Evolutionary conservation across 2,113 vertebrate species (phyloP).

Genomic region (Neopipo cinnamomea): DNA sequence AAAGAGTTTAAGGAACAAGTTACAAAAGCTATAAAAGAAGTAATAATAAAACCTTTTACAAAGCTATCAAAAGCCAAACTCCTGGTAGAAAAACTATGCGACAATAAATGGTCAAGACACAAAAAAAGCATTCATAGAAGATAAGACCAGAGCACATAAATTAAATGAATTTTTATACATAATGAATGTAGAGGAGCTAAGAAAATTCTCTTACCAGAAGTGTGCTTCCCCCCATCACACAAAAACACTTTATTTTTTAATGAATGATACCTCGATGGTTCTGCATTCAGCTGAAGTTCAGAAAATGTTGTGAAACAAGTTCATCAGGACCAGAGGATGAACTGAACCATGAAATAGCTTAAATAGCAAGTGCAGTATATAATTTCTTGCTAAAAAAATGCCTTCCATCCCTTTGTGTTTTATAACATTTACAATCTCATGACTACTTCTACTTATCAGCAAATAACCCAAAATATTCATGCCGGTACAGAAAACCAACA

Average conservation of each 20-base stretch:
- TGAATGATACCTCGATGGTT: background rate
- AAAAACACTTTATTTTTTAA: background rate
- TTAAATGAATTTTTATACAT: background rate
- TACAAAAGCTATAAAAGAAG: background rate
- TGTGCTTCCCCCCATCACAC: accelerated
- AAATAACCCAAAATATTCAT: background rate
- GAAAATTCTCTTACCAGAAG: background rate
- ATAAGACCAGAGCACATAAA: background rate
- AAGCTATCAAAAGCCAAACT: background rate
- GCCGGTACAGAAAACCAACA: background rate
- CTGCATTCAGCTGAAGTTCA: background rate
- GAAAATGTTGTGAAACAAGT: background rate
- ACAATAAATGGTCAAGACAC: background rate
- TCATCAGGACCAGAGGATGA: background rate
- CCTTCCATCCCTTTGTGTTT: background rate
- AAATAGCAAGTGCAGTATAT: background rate
- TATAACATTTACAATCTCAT: background rate
- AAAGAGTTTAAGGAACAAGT: background rate
- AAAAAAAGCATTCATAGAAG: background rate
- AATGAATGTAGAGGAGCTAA: background rate
- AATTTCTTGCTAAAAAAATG: background rate
- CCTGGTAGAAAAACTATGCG: background rate
- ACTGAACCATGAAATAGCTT: background rate
- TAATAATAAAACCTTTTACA: background rate
- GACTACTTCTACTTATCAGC: background rate